These are phyloP conservation scores for Heliconius congener DNA, from an alignment of 1,140 invertebrate species.

Conservation along the genomic window DNA sequence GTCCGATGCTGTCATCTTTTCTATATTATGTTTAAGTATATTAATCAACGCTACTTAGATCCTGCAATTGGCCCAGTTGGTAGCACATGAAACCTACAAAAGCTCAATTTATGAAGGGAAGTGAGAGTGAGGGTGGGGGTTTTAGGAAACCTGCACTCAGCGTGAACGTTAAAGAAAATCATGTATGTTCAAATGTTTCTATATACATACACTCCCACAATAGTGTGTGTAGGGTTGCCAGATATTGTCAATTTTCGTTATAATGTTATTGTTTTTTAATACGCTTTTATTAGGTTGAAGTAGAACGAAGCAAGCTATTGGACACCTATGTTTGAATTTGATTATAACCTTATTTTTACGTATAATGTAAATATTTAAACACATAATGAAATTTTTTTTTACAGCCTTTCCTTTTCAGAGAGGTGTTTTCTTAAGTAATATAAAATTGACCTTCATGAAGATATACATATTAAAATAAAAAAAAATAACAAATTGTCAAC, in stretches of 20 bases:
- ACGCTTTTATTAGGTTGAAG: too few relatives aligned
- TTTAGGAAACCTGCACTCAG: constrained; percentile 4
- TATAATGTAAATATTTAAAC: too few relatives aligned
- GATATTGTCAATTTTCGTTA: too few relatives aligned
- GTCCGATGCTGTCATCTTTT: too few relatives aligned
- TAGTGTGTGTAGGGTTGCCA: not conserved
- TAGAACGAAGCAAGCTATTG: too few relatives aligned
- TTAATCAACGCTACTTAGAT: not conserved
- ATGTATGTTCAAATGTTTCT: constrained; percentile 3
- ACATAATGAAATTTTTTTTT: too few relatives aligned
- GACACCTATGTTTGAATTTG: too few relatives aligned
- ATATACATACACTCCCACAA: not conserved
- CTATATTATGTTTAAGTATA: not conserved
- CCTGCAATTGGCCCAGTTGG: not conserved
- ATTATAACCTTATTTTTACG: too few relatives aligned
- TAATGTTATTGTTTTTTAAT: too few relatives aligned
- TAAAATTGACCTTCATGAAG: not conserved
- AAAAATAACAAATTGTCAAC: not conserved
- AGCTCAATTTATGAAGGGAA: constrained; percentile 4
- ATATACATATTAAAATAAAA: not conserved
- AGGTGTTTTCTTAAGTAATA: too few relatives aligned
- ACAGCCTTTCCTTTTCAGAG: too few relatives aligned
- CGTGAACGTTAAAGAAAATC: constrained; percentile 2
- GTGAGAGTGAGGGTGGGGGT: not conserved
- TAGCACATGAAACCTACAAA: not conserved